Percentiles rank a stretch among this genome's conserved stretches.
Conservation (phyloP, 1,140 invertebrate species). For the Papilio helenus region DNA sequence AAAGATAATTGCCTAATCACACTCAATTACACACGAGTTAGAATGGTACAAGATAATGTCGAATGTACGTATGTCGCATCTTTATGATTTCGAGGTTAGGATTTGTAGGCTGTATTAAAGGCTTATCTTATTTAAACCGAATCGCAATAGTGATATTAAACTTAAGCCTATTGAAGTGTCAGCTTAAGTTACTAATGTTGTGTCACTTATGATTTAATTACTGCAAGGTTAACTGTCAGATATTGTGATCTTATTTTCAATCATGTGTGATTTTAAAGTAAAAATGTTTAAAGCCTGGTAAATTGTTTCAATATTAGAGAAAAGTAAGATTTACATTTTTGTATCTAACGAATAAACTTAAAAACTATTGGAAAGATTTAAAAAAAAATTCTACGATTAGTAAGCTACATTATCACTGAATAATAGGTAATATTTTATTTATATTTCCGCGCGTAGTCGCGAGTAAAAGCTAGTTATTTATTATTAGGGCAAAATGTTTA, state of each 20-base stretch:
- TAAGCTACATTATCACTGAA: too few species aligned
- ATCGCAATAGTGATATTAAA: not conserved
- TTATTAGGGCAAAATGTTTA: too few species aligned
- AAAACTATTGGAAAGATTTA: too few species aligned
- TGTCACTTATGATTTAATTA: not conserved
- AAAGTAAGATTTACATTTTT: too few species aligned
- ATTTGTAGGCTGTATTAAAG: not conserved
- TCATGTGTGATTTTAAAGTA: not conserved
- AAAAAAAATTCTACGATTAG: too few species aligned
- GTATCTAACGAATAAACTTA: not conserved
- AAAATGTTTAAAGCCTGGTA: too few species aligned
- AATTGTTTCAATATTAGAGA: too few species aligned
- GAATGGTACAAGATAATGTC: not conserved
- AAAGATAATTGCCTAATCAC: not conserved
- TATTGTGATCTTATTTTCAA: not conserved
- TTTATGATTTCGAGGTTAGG: not conserved
- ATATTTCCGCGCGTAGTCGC: too few species aligned
- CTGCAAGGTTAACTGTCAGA: not conserved
- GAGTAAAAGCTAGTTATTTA: too few species aligned
- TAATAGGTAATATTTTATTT: too few species aligned
- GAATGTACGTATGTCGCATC: not conserved
- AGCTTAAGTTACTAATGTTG: not conserved
- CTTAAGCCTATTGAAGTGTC: not conserved
- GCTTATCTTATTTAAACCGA: constrained; percentile 10
- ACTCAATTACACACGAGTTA: not conserved